These are phyloP conservation scores for Cranoglanis bouderius DNA, from an alignment of 2,113 vertebrate genomes.

Conservation along the genomic window DNA sequence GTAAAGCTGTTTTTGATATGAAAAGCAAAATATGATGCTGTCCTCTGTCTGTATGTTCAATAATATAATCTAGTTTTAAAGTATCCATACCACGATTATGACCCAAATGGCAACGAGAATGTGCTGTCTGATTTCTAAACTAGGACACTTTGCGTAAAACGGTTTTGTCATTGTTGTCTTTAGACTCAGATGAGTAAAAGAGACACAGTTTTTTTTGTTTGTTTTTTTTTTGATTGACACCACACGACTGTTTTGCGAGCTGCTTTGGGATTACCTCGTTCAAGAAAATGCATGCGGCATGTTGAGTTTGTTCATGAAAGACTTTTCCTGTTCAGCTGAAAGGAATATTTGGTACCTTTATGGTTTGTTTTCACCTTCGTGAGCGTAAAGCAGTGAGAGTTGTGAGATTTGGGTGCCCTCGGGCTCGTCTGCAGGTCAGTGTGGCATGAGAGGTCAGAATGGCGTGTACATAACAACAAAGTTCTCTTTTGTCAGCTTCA, in stretches of 20 bases:
- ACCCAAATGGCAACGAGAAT: constrained; percentile 37
- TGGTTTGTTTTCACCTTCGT: neutral
- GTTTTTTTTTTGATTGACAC: neutral
- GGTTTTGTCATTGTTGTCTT: neutral
- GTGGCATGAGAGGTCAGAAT: constrained; percentile 24
- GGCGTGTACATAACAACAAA: constrained; percentile 34
- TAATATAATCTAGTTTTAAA: constrained; percentile 46
- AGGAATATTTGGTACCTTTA: neutral
- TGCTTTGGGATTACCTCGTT: neutral
- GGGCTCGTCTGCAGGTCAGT: constrained; percentile 31
- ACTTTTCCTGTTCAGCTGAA: constrained; percentile 6
- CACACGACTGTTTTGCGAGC: neutral
- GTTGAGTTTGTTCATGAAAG: constrained; percentile 11
- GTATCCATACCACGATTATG: constrained; percentile 36
- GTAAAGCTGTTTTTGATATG: neutral
- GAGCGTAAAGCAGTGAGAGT: constrained; percentile 13
- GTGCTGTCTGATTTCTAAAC: constrained; percentile 53
- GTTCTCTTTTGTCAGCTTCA: constrained; percentile 33
- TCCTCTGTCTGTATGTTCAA: constrained; percentile 15
- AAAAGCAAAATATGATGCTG: neutral
- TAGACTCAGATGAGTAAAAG: too few species aligned
- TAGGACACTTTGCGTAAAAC: constrained; percentile 32
- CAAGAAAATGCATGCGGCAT: neutral
- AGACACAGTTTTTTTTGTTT: neutral
- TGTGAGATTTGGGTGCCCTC: constrained; percentile 17